Conservation (phyloP, 1,140 invertebrate genomes). For the Harpegnathos saltator region DNA sequence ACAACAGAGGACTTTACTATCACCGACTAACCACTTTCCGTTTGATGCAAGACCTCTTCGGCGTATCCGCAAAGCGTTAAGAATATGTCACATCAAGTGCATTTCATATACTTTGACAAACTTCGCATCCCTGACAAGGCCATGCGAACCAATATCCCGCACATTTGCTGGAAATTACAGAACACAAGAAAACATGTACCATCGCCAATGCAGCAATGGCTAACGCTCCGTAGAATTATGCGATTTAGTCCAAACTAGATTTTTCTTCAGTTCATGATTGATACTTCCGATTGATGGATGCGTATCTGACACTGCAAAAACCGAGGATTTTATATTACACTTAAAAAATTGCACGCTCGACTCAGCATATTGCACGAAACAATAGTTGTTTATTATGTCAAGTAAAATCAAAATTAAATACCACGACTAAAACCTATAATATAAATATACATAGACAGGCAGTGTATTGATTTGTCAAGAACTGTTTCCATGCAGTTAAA, state of each 20-base stretch:
- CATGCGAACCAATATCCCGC: background rate
- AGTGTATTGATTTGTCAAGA: slow-evolving; percentile 65
- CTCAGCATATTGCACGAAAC: background rate
- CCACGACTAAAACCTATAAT: slow-evolving; percentile 51
- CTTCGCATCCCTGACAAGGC: background rate
- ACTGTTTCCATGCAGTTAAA: background rate
- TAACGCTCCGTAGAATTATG: background rate
- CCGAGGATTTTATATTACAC: background rate
- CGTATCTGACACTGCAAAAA: background rate
- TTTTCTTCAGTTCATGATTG: background rate
- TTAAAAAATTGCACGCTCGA: slow-evolving; percentile 15
- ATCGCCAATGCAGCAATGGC: background rate
- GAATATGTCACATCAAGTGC: background rate
- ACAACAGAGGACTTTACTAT: background rate
- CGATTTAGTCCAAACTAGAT: background rate
- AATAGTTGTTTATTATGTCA: slow-evolving; percentile 66
- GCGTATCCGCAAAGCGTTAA: background rate
- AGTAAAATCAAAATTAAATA: slow-evolving; percentile 69
- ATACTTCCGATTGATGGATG: background rate
- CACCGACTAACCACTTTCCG: background rate
- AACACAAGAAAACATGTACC: background rate
- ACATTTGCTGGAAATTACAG: background rate
- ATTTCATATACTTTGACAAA: background rate
- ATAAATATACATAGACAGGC: slow-evolving; percentile 61
- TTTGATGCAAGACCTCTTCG: background rate